These are phyloP conservation scores for Cyclophora albipunctata DNA, from an alignment of 2,888 invertebrate genomes.

Conservation along the genomic window DNA sequence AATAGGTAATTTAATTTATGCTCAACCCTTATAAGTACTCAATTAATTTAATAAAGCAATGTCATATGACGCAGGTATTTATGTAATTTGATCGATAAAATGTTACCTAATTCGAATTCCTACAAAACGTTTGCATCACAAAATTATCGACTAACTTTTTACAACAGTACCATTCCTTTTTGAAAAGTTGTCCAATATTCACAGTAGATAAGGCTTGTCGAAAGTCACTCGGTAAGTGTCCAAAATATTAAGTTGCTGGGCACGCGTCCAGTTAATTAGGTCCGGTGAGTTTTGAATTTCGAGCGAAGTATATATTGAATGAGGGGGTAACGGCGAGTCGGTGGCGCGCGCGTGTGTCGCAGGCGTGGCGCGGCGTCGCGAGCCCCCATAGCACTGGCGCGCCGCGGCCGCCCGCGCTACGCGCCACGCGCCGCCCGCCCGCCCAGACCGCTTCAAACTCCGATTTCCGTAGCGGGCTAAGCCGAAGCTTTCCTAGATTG, in stretches of 20 bases:
- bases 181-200: conserved; percentile 33
- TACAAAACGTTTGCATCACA: too few species aligned
- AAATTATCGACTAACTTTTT: conserved; percentile 3
- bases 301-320: conserved; percentile 51
- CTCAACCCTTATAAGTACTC: too few species aligned
- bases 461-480: conserved; percentile 56
- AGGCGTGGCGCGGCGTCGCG: conserved; percentile 47
- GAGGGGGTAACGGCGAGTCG: conserved; percentile 24
- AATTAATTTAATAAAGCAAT: too few species aligned
- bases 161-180: conserved; percentile 9
- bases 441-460: conserved; percentile 45
- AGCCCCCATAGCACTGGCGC: conserved; percentile 52
- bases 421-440: conserved; percentile 15
- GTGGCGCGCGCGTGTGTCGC: conserved; percentile 11
- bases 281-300: conserved; percentile 46
- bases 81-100: too few species aligned
- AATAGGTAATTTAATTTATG: too few species aligned
- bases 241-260: conserved; percentile 27
- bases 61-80: too few species aligned
- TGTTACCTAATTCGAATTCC: too few species aligned
- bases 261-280: conserved; percentile 33
- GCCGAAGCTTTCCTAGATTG: conserved; percentile 70
- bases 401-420: conserved; percentile 12
- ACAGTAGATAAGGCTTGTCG: conserved; percentile 13
- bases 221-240: conserved; percentile 20